Conservation (phyloP, 1,140 invertebrate genomes). For the Drosophila virilis region DNA sequence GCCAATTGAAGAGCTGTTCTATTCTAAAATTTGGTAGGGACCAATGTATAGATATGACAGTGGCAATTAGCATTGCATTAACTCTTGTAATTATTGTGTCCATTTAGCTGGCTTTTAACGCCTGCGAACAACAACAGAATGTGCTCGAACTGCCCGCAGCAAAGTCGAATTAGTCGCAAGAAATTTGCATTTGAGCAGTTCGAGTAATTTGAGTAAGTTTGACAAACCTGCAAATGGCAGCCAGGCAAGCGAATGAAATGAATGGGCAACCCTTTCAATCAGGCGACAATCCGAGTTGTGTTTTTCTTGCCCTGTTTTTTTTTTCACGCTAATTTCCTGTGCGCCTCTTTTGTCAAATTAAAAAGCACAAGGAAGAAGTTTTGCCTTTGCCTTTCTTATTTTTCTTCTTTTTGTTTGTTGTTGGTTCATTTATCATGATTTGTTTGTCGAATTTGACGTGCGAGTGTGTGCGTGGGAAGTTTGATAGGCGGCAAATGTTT, state of each 20-base stretch:
- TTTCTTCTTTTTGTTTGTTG: constrained; percentile 55
- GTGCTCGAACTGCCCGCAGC: background rate
- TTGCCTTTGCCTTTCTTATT: constrained; percentile 33
- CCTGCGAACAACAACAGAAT: background rate
- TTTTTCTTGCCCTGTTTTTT: constrained; percentile 58
- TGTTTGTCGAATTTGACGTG: constrained; percentile 76
- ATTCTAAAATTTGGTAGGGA: background rate
- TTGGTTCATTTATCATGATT: constrained; percentile 82
- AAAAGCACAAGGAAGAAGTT: constrained; percentile 64
- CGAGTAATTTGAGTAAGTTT: background rate
- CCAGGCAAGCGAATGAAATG: background rate
- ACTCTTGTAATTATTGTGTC: constrained; percentile 64
- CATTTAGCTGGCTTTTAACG: constrained; percentile 26
- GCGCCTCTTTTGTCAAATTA: constrained; percentile 74
- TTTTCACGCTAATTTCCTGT: constrained; percentile 73
- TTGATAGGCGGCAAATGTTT: constrained; percentile 78
- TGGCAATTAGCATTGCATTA: constrained; percentile 71
- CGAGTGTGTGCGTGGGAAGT: constrained; percentile 42
- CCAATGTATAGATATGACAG: background rate
- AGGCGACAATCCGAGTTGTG: constrained; percentile 53
- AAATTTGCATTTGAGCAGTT: constrained; percentile 27
- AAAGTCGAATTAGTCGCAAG: constrained; percentile 20
- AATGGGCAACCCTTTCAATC: constrained; percentile 69
- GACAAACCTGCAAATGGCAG: constrained; percentile 3
- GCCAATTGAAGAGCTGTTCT: too few species aligned